Percentiles rank a stretch among this genome's conserved stretches.
Evolutionary conservation across 2,888 invertebrate genomes (phyloP).

Genomic region (Venusia cambrica): DNA sequence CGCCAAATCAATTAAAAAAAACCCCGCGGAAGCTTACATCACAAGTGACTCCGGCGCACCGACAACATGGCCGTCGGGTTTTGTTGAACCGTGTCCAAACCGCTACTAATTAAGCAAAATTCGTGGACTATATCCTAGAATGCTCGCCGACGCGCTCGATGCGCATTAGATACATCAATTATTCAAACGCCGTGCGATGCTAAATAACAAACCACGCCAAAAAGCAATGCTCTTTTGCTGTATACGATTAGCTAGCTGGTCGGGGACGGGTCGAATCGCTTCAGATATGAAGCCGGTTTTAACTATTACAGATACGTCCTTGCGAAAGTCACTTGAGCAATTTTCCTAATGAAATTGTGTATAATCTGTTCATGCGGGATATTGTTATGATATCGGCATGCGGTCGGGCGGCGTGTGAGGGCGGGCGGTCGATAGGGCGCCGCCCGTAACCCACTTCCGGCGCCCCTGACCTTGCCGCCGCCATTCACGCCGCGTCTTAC

Average conservation of each 20-base stretch:
- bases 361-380: constrained; percentile 9
- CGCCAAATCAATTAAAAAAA: constrained; percentile 53
- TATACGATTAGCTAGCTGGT: too few species aligned
- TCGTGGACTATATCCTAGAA: constrained; percentile 19
- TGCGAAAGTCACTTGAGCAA: constrained; percentile 2
- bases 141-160: constrained; percentile 18
- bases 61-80: constrained; percentile 37
- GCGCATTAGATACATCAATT: constrained; percentile 21
- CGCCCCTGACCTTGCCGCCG: constrained; percentile 78
- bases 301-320: neutral
- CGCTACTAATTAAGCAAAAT: constrained; percentile 22
- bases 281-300: constrained; percentile 1
- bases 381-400: constrained; percentile 27
- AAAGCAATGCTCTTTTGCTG: constrained; percentile 10
- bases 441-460: constrained; percentile 80
- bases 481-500: constrained; percentile 75
- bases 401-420: constrained; percentile 20
- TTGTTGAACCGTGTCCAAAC: constrained; percentile 26
- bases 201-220: constrained; percentile 12
- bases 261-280: constrained; percentile 1
- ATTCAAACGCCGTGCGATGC: constrained; percentile 17
- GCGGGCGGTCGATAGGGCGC: constrained; percentile 71
- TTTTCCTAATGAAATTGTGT: constrained; percentile 6
- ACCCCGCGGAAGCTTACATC: constrained; percentile 60
- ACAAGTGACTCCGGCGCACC: constrained; percentile 44